Evolutionary conservation across 2,797 vertebrate genomes (phyloP).

Genomic region (Epinephelus malabaricus): DNA sequence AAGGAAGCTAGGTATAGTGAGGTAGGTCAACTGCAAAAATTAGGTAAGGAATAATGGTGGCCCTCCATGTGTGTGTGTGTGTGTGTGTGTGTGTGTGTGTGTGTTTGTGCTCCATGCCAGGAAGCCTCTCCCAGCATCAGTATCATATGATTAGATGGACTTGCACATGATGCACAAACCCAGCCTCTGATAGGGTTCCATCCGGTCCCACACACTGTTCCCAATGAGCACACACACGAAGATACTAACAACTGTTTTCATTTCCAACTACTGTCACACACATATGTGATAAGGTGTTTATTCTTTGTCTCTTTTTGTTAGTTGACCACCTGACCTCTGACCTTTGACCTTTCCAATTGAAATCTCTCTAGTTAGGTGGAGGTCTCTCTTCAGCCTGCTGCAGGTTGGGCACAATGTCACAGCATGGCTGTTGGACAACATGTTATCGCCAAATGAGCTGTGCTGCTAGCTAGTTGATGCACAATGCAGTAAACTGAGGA

Average conservation of each 20-base stretch:
- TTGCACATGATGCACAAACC: conserved; percentile 78
- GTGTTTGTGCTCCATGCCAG: conserved; percentile 57
- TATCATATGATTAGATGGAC: conserved; percentile 85
- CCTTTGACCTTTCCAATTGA: conserved; percentile 53
- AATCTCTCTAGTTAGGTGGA: conserved; percentile 1
- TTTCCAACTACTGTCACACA: conserved; percentile 58
- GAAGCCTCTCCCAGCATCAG: conserved; percentile 80
- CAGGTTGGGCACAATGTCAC: too few species aligned
- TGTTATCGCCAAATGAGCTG: too few species aligned
- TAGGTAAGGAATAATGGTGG: not conserved
- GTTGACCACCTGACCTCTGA: conserved; percentile 40
- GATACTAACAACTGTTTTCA: conserved; percentile 53
- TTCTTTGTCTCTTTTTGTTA: conserved; percentile 35
- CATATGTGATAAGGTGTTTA: conserved; percentile 47
- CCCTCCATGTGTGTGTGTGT: conserved; percentile 12
- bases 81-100: conserved; percentile 13
- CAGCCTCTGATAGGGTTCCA: conserved; percentile 68
- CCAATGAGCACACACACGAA: conserved; percentile 44
- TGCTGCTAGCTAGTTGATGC: too few species aligned
- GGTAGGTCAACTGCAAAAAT: not conserved
- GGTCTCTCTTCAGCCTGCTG: not conserved
- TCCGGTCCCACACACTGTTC: conserved; percentile 70
- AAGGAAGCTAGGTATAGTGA: conserved; percentile 2
- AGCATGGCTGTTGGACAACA: too few species aligned
- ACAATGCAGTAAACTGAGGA: too few species aligned